Percentiles rank a stretch among this genome's conserved stretches.
phyloP scores from a whole-genome alignment of 1,140 invertebrate genomes.

The Anagrus nilaparvatae region DNA sequence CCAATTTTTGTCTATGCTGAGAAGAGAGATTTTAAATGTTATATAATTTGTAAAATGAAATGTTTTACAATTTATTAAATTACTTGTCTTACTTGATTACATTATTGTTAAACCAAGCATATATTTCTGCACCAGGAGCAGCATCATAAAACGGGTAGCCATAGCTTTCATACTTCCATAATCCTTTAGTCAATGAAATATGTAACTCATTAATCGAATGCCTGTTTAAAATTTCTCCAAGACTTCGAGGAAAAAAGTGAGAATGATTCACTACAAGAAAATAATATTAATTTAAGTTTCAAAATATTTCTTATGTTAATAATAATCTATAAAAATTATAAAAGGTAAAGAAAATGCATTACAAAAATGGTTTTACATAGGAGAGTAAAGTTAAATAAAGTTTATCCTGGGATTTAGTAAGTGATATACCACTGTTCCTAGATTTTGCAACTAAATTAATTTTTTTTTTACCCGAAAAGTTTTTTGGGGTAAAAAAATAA shows the following conservation, averaged over 20 bases:
- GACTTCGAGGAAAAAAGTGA: conserved; percentile 77
- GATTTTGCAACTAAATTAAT: too few relatives aligned
- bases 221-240: conserved; percentile 80
- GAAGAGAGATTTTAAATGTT: conserved; percentile 13
- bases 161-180: conserved; percentile 89
- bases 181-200: conserved; percentile 80
- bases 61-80: background rate
- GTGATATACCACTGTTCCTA: too few relatives aligned
- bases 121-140: conserved; percentile 85
- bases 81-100: conserved; percentile 27
- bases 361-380: too few relatives aligned
- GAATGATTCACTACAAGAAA: conserved; percentile 63
- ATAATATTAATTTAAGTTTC: conserved; percentile 7
- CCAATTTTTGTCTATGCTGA: conserved; percentile 72
- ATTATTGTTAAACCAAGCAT: conserved; percentile 74
- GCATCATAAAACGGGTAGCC: conserved; percentile 81
- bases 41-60: background rate
- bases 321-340: background rate
- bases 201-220: conserved; percentile 85
- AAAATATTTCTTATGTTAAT: background rate
- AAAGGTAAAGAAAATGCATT: background rate
- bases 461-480: too few relatives aligned
- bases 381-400: too few relatives aligned
- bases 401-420: too few relatives aligned
- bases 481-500: too few relatives aligned